Evolutionary conservation across 2,888 invertebrate genomes (phyloP).

Genomic region (Julus scandinavius): DNA sequence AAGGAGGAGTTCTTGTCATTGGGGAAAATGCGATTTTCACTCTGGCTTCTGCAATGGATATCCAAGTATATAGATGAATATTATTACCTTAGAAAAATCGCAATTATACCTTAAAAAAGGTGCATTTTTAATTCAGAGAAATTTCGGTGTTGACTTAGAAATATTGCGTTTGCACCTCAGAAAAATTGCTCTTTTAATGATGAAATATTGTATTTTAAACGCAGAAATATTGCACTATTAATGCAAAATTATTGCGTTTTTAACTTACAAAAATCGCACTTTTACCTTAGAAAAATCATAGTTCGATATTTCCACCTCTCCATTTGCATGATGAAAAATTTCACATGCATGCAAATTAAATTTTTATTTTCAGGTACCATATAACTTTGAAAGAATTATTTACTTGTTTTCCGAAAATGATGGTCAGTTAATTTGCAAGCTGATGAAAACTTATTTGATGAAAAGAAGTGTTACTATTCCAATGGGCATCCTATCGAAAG

Average conservation of each 20-base stretch:
- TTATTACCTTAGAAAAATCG: no score
- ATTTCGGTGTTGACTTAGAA: no score
- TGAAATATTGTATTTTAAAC: no score
- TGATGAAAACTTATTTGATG: constrained; percentile 60
- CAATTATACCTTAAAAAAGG: no score
- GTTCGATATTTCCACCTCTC: background rate
- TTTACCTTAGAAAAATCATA: no score
- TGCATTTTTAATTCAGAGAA: no score
- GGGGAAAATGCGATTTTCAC: constrained; percentile 62
- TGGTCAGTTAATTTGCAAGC: constrained; percentile 59
- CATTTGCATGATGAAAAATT: background rate
- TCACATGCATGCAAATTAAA: no score
- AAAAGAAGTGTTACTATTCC: constrained; percentile 60
- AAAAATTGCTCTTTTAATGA: no score
- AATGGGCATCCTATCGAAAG: constrained; percentile 47
- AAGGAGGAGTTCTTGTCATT: constrained; percentile 63
- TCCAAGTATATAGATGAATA: constrained; percentile 62
- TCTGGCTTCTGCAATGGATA: constrained; percentile 68
- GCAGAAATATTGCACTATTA: no score
- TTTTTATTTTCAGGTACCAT: constrained; percentile 64
- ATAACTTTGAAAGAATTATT: constrained; percentile 67
- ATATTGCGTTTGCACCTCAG: no score
- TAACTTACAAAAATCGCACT: no score
- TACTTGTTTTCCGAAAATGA: constrained; percentile 64
- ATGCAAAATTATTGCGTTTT: no score